A percentile compares a stretch with the other conserved stretches of the same genome.
Conservation (phyloP, 2,113 vertebrate species). For the Sebastes schlegelii region DNA sequence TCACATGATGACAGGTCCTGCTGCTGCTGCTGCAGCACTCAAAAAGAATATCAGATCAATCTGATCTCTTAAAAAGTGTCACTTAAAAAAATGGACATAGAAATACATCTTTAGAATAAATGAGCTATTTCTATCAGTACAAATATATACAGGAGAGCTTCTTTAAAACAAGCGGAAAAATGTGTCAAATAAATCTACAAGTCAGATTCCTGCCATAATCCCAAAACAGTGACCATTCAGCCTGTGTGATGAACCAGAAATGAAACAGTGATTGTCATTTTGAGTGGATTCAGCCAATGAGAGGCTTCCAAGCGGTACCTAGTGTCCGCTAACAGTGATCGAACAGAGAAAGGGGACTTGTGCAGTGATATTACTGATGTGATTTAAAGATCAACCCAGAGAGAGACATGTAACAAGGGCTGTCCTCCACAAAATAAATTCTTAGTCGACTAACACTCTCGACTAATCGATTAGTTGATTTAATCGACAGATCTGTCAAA, state of each 20-base stretch:
- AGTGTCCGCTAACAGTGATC: constrained; percentile 43
- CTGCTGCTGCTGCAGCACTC: constrained; percentile 37
- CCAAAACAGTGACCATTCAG: constrained; percentile 32
- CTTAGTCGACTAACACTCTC: too few species aligned
- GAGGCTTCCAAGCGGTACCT: constrained; percentile 35
- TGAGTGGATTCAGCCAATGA: constrained; percentile 27
- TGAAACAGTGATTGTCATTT: constrained; percentile 30
- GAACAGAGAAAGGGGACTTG: constrained; percentile 51
- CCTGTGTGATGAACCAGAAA: constrained; percentile 33
- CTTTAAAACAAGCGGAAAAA: constrained; percentile 5
- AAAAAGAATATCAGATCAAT: constrained; percentile 46
- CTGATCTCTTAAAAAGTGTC: constrained; percentile 13
- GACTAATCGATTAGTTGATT: too few species aligned
- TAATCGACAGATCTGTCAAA: too few species aligned
- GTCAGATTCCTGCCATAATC: constrained; percentile 8
- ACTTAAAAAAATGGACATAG: background rate
- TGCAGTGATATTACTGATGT: constrained; percentile 47
- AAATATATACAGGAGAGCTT: background rate
- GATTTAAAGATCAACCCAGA: constrained; percentile 47
- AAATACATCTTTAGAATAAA: constrained; percentile 13
- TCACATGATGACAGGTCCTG: constrained; percentile 75
- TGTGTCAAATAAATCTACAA: constrained; percentile 13
- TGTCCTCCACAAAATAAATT: too few species aligned
- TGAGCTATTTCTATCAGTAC: background rate
- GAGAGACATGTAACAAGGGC: constrained; percentile 2